A percentile compares a stretch with the other conserved stretches of the same genome.
Evolutionary conservation across 2,888 invertebrate species (phyloP).

Genomic region (Hydriomena furcata): DNA sequence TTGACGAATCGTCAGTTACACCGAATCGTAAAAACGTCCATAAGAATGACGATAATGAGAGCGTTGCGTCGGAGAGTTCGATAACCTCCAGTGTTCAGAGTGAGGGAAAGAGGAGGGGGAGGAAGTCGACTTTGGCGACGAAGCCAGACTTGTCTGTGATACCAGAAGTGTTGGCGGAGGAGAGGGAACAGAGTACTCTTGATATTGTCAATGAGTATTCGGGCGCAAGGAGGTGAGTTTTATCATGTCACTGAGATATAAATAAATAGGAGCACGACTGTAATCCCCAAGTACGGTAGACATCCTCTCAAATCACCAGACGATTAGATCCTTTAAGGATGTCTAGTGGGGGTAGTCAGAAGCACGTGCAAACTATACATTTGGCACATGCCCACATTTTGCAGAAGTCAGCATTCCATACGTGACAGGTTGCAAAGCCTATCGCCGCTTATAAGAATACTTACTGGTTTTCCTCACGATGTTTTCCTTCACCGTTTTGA

Average conservation of each 20-base stretch:
- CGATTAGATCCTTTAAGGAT: too few relatives aligned
- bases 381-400: too few relatives aligned
- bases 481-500: too few relatives aligned
- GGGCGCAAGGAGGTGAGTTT: conserved; percentile 59
- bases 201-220: conserved; percentile 58
- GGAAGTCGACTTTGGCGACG: conserved; percentile 56
- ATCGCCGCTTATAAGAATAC: too few relatives aligned
- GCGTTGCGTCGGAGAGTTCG: conserved; percentile 63
- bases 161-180: conserved; percentile 67
- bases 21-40: conserved; percentile 54
- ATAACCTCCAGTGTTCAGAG: conserved; percentile 56
- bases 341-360: too few relatives aligned
- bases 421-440: too few relatives aligned
- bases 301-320: too few relatives aligned
- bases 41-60: conserved; percentile 65
- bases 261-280: background rate
- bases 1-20: conserved; percentile 53
- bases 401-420: too few relatives aligned
- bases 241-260: too few relatives aligned
- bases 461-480: too few relatives aligned
- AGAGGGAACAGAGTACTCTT: conserved; percentile 40
- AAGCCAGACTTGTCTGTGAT: conserved; percentile 75
- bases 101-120: conserved; percentile 60
- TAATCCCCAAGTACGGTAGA: too few relatives aligned
- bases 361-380: too few relatives aligned